A percentile compares a stretch with the other conserved stretches of the same genome.
These are phyloP conservation scores for Choristoneura rosaceana DNA, from an alignment of 2,888 invertebrate genomes.

Conservation along the genomic window DNA sequence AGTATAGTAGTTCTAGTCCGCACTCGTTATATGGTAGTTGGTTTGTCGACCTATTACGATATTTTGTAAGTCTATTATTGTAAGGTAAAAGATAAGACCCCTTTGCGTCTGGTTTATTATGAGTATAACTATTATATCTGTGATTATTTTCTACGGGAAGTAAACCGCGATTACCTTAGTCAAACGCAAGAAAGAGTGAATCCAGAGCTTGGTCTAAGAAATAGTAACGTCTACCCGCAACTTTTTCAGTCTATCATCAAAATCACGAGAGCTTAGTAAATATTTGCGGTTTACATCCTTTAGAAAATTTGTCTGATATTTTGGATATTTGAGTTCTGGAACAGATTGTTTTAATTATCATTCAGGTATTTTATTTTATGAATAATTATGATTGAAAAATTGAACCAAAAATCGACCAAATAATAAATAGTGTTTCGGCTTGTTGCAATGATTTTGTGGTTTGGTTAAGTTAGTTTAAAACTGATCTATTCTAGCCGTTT, in stretches of 20 bases:
- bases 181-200: too few relatives aligned
- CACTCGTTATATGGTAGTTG: constrained; percentile 38
- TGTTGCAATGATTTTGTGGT: background rate
- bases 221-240: too few relatives aligned
- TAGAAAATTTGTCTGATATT: background rate
- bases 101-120: background rate
- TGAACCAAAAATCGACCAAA: constrained; percentile 31
- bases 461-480: constrained; percentile 11
- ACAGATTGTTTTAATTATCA: background rate
- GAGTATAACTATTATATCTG: background rate
- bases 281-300: too few relatives aligned
- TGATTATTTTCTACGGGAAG: too few relatives aligned
- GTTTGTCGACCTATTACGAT: constrained; percentile 26
- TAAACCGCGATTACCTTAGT: too few relatives aligned
- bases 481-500: constrained; percentile 19
- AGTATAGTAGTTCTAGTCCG: constrained; percentile 38
- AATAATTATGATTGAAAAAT: background rate
- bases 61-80: constrained; percentile 6
- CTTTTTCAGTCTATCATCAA: too few relatives aligned
- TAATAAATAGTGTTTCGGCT: constrained; percentile 17
- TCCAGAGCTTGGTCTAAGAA: too few relatives aligned
- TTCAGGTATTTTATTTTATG: background rate
- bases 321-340: background rate
- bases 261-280: too few relatives aligned
- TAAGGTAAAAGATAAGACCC: background rate